Percentiles rank a stretch among this genome's conserved stretches.
Conservation (phyloP, 1,140 invertebrate genomes). For the Heliconius melpomene region DNA sequence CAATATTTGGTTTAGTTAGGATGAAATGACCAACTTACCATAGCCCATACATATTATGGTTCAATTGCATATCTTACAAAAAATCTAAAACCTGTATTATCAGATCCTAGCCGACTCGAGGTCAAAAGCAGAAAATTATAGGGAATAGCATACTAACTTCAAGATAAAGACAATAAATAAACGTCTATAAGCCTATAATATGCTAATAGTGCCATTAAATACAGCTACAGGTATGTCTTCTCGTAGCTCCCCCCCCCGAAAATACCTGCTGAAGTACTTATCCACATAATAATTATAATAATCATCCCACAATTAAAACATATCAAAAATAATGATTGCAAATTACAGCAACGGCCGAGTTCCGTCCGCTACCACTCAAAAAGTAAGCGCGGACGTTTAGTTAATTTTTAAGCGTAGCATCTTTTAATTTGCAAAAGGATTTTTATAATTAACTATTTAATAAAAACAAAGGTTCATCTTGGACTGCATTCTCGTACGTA, state of each 20-base stretch:
- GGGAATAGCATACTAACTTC: background rate
- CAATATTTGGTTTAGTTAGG: too few relatives aligned
- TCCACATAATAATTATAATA: constrained; percentile 25
- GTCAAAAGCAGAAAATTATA: constrained; percentile 4
- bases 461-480: constrained; percentile 36
- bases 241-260: background rate
- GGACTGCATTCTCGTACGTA: constrained; percentile 32
- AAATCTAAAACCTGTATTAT: too few relatives aligned
- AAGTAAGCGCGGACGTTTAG: constrained; percentile 18
- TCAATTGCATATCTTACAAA: too few relatives aligned
- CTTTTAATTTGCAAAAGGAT: constrained; percentile 34
- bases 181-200: background rate
- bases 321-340: constrained; percentile 29
- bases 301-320: constrained; percentile 23
- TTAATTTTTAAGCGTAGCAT: constrained; percentile 31
- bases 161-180: background rate
- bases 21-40: too few relatives aligned
- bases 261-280: background rate
- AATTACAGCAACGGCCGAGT: constrained; percentile 29
- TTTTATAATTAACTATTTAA: constrained; percentile 40
- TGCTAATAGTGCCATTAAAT: background rate
- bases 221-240: background rate
- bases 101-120: background rate
- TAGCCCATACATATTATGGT: too few relatives aligned
- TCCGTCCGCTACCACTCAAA: constrained; percentile 34